Conservation (phyloP, 2,113 vertebrate genomes). For the Brachyhypopomus occidentalis region DNA sequence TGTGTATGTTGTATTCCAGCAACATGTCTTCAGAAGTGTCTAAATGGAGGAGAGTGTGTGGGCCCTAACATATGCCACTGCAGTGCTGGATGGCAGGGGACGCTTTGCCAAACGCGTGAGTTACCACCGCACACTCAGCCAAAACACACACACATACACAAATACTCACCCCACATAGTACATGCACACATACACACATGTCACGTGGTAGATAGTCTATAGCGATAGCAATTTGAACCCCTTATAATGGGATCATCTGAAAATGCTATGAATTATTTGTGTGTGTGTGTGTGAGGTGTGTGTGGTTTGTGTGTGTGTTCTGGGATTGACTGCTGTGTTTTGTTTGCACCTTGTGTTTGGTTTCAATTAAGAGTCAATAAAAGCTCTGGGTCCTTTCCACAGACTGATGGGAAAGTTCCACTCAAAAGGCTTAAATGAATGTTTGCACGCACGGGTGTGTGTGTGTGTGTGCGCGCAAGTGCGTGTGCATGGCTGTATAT, state of each 20-base stretch:
- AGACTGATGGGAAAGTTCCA: neutral
- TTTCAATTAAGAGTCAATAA: neutral
- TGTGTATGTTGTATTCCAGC: constrained; percentile 55
- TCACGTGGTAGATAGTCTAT: too few species aligned
- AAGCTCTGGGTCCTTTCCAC: neutral
- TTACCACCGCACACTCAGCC: constrained; percentile 32
- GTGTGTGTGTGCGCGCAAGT: too few species aligned
- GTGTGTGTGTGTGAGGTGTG: neutral
- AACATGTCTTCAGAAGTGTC: constrained; percentile 76
- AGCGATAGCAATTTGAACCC: neutral
- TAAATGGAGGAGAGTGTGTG: constrained; percentile 72
- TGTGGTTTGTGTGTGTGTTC: too few species aligned
- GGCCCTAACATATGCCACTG: constrained; percentile 71
- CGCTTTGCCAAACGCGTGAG: constrained; percentile 79
- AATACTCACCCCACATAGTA: neutral
- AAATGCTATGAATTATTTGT: neutral
- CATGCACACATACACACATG: neutral
- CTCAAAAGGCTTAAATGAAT: neutral
- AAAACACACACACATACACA: neutral
- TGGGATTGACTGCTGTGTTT: neutral
- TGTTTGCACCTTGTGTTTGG: neutral
- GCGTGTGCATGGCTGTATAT: too few species aligned
- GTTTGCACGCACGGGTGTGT: neutral
- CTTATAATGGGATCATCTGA: neutral
- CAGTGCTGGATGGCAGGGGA: constrained; percentile 65